Conservation (phyloP, 2,888 invertebrate genomes). For the Autographa gamma region DNA sequence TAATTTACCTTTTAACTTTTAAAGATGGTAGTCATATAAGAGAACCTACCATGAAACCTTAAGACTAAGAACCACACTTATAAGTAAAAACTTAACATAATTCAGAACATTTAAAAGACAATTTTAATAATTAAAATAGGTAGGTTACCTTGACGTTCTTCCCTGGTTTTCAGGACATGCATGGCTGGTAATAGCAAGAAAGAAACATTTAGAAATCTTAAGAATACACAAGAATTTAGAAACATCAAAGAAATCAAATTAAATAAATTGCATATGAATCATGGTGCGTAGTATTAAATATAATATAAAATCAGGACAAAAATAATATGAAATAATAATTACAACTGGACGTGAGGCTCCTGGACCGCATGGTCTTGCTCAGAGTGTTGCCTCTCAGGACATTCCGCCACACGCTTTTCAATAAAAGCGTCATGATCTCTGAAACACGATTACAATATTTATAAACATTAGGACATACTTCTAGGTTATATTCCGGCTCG, state of each 20-base stretch:
- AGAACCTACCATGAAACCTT: neutral
- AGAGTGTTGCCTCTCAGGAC: conserved; percentile 66
- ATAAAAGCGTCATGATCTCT: conserved; percentile 71
- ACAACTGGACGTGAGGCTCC: conserved; percentile 73
- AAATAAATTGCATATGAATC: neutral
- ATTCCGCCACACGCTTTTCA: conserved; percentile 73
- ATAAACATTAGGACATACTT: neutral
- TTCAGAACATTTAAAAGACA: too few species aligned
- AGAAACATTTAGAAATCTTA: neutral
- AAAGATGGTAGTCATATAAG: neutral
- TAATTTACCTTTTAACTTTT: neutral
- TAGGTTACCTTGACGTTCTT: neutral
- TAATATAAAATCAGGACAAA: neutral
- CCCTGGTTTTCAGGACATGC: conserved; percentile 3
- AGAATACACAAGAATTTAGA: neutral
- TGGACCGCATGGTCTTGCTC: conserved; percentile 64
- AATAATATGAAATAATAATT: conserved; percentile 44
- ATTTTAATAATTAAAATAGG: neutral
- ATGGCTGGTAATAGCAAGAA: conserved; percentile 6
- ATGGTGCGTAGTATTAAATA: neutral
- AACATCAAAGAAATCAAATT: neutral
- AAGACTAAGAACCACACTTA: neutral
- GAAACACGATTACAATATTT: conserved; percentile 13
- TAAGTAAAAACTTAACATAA: neutral
- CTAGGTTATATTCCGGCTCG: neutral